Percentiles rank a stretch among this genome's conserved stretches.
Evolutionary conservation across 2,797 vertebrate genomes (phyloP).

Genomic region (Triplophysa bombifrons): DNA sequence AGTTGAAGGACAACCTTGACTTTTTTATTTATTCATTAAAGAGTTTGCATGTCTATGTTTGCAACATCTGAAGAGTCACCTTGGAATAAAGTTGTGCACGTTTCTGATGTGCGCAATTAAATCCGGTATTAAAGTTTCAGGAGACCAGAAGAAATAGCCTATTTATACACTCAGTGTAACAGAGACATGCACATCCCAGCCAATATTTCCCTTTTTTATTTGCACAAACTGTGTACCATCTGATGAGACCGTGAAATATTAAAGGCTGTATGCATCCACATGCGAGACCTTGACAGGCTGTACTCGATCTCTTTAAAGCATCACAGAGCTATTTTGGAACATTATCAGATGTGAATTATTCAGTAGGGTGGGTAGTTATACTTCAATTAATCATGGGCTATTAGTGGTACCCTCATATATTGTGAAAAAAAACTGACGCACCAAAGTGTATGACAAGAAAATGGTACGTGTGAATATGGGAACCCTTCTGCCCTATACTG

Average conservation of each 20-base stretch:
- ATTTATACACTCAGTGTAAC: constrained; percentile 61
- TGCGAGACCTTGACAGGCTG: constrained; percentile 45
- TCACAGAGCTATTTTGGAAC: constrained; percentile 65
- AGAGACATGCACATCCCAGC: constrained; percentile 1
- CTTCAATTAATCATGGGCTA: constrained; percentile 59
- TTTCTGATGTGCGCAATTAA: constrained; percentile 56
- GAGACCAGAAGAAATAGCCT: constrained; percentile 59
- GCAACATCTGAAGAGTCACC: constrained; percentile 50
- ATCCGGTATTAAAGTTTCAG: constrained; percentile 68
- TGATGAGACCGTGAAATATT: constrained; percentile 70
- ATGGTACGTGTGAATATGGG: background rate
- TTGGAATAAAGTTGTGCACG: constrained; percentile 50
- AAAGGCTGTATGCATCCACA: constrained; percentile 53
- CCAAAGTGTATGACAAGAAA: background rate
- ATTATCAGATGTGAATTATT: constrained; percentile 72
- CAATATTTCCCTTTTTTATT: constrained; percentile 29
- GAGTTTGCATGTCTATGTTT: constrained; percentile 2
- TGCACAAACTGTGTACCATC: constrained; percentile 49
- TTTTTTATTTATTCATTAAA: background rate
- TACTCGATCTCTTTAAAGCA: constrained; percentile 43
- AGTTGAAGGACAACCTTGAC: constrained; percentile 25
- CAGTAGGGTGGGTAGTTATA: constrained; percentile 53
- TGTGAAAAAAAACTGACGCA: constrained; percentile 29
- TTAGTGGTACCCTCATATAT: constrained; percentile 45
- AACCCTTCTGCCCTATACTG: constrained; percentile 38